A percentile compares a stretch with the other conserved stretches of the same genome.
These are phyloP conservation scores for Ganaspis brasiliensis DNA, from an alignment of 2,888 invertebrate genomes.

Conservation along the genomic window DNA sequence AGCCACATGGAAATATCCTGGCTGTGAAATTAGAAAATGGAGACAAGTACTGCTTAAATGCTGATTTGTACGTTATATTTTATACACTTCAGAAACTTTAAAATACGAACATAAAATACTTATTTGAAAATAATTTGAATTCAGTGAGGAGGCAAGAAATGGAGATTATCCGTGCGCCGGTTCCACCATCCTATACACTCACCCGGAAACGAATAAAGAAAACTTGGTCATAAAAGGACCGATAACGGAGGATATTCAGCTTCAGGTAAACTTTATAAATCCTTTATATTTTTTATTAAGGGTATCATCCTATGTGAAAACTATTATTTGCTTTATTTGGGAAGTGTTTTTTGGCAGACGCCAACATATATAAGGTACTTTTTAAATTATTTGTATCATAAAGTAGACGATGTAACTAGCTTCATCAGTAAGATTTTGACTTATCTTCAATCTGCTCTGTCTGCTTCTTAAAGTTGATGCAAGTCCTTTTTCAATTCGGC, in stretches of 20 bases:
- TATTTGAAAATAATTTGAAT: constrained; percentile 35
- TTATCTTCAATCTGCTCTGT: too few species aligned
- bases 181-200: constrained; percentile 89
- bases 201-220: constrained; percentile 88
- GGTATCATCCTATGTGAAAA: too few species aligned
- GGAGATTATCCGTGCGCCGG: constrained; percentile 93
- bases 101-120: not conserved
- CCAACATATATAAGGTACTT: too few species aligned
- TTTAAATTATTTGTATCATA: too few species aligned
- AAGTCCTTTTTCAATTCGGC: too few species aligned
- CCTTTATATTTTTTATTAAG: too few species aligned
- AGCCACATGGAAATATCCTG: constrained; percentile 83
- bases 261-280: constrained; percentile 85
- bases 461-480: too few species aligned
- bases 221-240: constrained; percentile 92
- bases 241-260: constrained; percentile 88
- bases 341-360: too few species aligned
- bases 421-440: too few species aligned
- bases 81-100: too few species aligned
- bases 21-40: constrained; percentile 88
- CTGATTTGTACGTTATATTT: constrained; percentile 79
- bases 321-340: too few species aligned
- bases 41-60: constrained; percentile 89
- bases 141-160: constrained; percentile 86
- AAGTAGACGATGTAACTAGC: too few species aligned